Base-by-base conservation (phyloP, 2,888 invertebrate species). In the Melangyna quadrimaculata region DNA sequence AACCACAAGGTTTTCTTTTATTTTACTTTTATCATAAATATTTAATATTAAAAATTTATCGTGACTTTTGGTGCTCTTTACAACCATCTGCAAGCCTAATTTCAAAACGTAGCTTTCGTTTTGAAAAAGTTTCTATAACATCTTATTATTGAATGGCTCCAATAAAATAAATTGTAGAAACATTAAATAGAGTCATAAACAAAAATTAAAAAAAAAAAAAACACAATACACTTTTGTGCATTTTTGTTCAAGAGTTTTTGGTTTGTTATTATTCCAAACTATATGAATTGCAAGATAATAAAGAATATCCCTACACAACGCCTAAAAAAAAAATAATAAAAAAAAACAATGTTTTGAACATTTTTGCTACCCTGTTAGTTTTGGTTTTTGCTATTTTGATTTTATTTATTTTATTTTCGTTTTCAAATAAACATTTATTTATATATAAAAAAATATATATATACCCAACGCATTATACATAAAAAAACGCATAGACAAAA, bases 291-390 rank as follows among this genome's bases (percentile, higher is more conserved):
- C 81, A 73, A 81, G 57, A 74, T 24, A 3, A 78, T 63, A 40
- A 75, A 32, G 43, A 74, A 45, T 78, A 57, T 75, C 40, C 65
- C 78, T 65, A 82, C 87, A 78, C 78, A 81, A 74, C 24, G 78
- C 87, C 78, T 72, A 24, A 22, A 61, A 37, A 40, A 61, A 59
- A 14, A 61, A 43, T 43, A 70, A 7, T 22, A 14, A 37, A 84
- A 71, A 79, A 75, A 67, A 59, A 74, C 65, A 63, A 27, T 27
- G 51, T 51, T 72, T 71, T 43, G 35, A 77, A 70, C 51, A 59
- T 61, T 69, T 80, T 78, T 82, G 87, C 87, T 87, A 87, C 82
- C 82, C 70, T 78, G 74, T 82, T 87, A 73, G 78, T 74, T 79
- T 78, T 87, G 61, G 35, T 70, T 78, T 86, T 73, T 82, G 86